Conservation (phyloP, 2,797 vertebrate species). For the Lutjanus campechanus region DNA sequence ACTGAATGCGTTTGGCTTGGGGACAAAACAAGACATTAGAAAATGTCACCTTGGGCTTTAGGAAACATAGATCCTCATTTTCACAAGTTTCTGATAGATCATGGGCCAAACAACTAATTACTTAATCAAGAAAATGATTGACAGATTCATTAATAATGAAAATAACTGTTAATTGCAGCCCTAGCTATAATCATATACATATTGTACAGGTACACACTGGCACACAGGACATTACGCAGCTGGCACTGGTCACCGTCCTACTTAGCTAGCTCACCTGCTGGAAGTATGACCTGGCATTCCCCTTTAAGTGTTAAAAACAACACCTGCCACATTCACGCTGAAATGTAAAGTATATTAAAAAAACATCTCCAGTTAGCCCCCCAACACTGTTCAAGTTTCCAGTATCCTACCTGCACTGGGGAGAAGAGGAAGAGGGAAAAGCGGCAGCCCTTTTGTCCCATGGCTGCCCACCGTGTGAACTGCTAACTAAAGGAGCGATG, state of each 20-base stretch:
- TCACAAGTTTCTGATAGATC: no score
- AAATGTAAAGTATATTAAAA: not conserved
- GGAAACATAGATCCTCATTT: no score
- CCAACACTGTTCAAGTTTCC: not conserved
- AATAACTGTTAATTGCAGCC: no score
- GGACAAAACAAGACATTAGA: no score
- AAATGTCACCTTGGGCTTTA: no score
- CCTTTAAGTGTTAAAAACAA: conserved; percentile 2
- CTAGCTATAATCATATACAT: not conserved
- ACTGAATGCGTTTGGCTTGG: no score
- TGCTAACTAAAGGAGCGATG: conserved; percentile 45
- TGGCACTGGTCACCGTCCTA: not conserved
- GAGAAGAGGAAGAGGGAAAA: conserved; percentile 85
- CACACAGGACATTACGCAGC: not conserved
- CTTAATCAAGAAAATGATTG: no score
- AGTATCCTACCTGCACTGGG: conserved; percentile 84
- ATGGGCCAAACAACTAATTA: no score
- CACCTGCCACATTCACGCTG: not conserved
- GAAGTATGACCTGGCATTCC: not conserved
- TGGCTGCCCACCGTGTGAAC: conserved; percentile 72
- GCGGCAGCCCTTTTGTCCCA: conserved; percentile 87
- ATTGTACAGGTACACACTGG: not conserved
- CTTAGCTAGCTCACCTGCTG: conserved; percentile 14
- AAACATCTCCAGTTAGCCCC: not conserved
- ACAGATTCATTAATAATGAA: no score